Base-by-base conservation (phyloP, 2,888 invertebrate genomes). In the Lithosia quadra region DNA sequence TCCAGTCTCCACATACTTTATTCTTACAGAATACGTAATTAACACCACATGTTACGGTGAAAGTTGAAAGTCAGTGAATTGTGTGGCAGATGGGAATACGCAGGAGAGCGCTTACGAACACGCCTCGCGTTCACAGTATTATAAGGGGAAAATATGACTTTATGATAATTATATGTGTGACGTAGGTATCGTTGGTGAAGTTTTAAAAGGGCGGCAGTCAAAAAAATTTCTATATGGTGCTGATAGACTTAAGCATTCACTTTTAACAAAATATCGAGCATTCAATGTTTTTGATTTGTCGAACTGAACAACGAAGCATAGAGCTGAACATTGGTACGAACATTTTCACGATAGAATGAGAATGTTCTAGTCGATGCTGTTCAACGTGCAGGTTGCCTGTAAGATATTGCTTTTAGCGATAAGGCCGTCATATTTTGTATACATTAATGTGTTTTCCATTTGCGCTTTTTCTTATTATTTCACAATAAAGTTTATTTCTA, bases 31-130 rank as follows among this genome's bases (percentile, higher is more conserved):
- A 34, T 57, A 61, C 15, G 56, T 57, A 57, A 49, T 62, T 65
- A 61, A 21, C 43, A 18, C 18, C 65, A 66, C 53, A 60, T 66
- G 65, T 60, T 65, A 49, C 59, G 33, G 34, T 33, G 53, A 24
- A 65, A 61, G 36, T 66, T 60, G 60, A 49, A 61, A 66, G 66
- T 66, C 55, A 66, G 24, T 49, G 60, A 60, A 39, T 36, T 66
- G 61, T 66, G 60, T 49, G 34, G n/a, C 55, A 49, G 15, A 39
- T 65, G 57, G 57, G 58, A 28, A 58, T 56, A 39, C n/a, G 39
- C 8, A 28, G 63, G 11, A 39, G 39, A 36, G 56, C 34, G 49
- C 65, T 65, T 59, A 59, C 15, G 53, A 34, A 59, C 59, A 65
- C 59, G 53, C 59, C 22, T 59, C 53, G 34, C 21, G 13, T 34